Base-by-base conservation (phyloP, 53 echinoderm and acorn worm genomes). In the Echinarachnius parma region DNA sequence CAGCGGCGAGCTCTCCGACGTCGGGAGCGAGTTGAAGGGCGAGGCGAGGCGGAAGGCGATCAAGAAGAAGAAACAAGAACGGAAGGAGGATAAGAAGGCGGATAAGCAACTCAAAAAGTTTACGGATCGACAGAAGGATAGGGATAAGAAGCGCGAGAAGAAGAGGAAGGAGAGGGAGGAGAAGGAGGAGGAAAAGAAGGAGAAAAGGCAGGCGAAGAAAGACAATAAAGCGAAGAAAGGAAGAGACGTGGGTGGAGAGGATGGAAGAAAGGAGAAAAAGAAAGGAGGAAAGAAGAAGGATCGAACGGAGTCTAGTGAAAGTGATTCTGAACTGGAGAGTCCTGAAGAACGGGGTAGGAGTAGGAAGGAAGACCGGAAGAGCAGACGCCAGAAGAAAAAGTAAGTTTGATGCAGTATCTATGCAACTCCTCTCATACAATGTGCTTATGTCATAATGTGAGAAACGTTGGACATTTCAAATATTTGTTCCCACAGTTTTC, bases 1-100 rank as follows among this genome's bases (percentile, higher is more conserved):
- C 21, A 87, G 63, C 33, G 75, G 76, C 31, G 89, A 88, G 18
- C 30, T 88, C 14, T 84, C 84, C 14, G 84, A 76, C 10, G 63
- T 84, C 23, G 80, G 56, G 11, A 61, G 77, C 29, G 64, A 72
- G 44, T 49, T 74, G 31, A 25, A 65, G 56, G 64, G 34, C 45
- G 59, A 80, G 62, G 68, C 25, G 35, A n/a, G 58, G 8, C 61
- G 9, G 49, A 23, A 9, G n/a, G 48, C 68, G 39, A 65, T 56
- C 52, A 62, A 77, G 69, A 57, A 66, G 63, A 74, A 69, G 63
- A 82, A 71, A 59, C 45, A 76, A 34, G 75, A 55, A 37, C 62
- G 31, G 21, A 75, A 63, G 16, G 75, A 62, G 34, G 62, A 75
- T 29, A 75, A 56, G 46, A 36, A 53, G 27, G 31, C 30, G 46